These are phyloP conservation scores for Antheraea pernyi DNA, from an alignment of 1,140 invertebrate genomes.

Conservation along the genomic window DNA sequence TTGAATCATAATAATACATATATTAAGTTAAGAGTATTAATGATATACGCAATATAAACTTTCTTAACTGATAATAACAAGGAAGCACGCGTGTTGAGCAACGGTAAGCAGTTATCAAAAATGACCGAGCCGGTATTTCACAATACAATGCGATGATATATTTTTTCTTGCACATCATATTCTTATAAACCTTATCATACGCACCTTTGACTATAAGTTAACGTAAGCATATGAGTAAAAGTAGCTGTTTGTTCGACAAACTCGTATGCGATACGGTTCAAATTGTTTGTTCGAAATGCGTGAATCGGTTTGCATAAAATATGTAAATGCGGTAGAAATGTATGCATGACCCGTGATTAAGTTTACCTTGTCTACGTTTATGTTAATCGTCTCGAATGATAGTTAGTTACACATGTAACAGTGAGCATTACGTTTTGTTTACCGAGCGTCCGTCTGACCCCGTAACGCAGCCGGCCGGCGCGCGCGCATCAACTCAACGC, in stretches of 20 bases:
- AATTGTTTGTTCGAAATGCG: too few relatives aligned
- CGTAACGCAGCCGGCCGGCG: neutral
- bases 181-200: too few relatives aligned
- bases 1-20: too few relatives aligned
- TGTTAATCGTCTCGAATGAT: neutral
- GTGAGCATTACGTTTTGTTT: constrained; percentile 7
- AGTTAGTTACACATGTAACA: neutral
- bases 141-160: neutral
- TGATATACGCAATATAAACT: neutral
- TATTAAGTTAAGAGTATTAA: neutral
- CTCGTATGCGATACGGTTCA: too few relatives aligned
- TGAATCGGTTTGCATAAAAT: too few relatives aligned
- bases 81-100: neutral
- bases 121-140: neutral
- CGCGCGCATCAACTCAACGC: neutral
- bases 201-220: too few relatives aligned
- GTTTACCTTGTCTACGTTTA: neutral
- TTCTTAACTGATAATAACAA: neutral
- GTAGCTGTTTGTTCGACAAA: too few relatives aligned
- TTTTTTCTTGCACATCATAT: neutral
- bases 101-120: neutral
- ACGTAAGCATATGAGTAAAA: too few relatives aligned
- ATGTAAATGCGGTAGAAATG: neutral
- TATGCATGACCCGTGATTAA: neutral
- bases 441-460: neutral